Evolutionary conservation across 2,797 vertebrate species (phyloP), one percentile per base, ranked within the genome.

Genomic region (Xenentodon cancila): DNA sequence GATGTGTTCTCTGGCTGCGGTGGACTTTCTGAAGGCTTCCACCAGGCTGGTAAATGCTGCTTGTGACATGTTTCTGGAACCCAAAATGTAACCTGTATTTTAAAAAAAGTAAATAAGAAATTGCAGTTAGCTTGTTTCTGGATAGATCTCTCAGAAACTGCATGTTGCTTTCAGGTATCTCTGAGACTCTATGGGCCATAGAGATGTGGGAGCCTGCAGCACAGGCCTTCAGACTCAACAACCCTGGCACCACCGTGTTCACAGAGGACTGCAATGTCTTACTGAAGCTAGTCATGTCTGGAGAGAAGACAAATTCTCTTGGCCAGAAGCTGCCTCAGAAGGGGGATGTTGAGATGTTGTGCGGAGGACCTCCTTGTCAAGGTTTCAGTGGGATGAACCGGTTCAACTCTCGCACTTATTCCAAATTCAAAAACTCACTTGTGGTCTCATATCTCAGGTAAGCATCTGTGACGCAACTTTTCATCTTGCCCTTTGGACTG

Each of bases 121-220:
- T 5, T 0, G 0, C 4, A 44, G 1, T 3, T 13, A 25, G 9
- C 1, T 11, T 9, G 4, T 17, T 25, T 45, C 0, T 17, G 0
- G 16, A 0, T 65, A 0, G 16, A 21, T 12, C 32, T 4, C 1
- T 64, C 3, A 71, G 18, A 58, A 18, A 30, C 3, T 54, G 0
- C 12, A 40, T 11, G 5, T 43, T 51, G 5, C 8, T 11, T 44
- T 46, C 52, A 98, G 97, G 92, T 0, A 91, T 98, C 50, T 93
- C 92, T 0, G 96, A 99, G 86, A 97, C 96, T 0, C 86, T 94
- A 1, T 99, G 97, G 97, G 97, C 97, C 70, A 95, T 99, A 0
- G 97, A 99, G 90, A 99, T 99, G 97, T 99, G 97, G 97, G 97
- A 99, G 30, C 97, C 97, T 0, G 97, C 97, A 0, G 97, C 97